Percentiles rank a stretch among this genome's conserved stretches.
phyloP scores from a whole-genome alignment of 35 echinoderm and acorn worm species.

The Holothuria glaberrima region DNA sequence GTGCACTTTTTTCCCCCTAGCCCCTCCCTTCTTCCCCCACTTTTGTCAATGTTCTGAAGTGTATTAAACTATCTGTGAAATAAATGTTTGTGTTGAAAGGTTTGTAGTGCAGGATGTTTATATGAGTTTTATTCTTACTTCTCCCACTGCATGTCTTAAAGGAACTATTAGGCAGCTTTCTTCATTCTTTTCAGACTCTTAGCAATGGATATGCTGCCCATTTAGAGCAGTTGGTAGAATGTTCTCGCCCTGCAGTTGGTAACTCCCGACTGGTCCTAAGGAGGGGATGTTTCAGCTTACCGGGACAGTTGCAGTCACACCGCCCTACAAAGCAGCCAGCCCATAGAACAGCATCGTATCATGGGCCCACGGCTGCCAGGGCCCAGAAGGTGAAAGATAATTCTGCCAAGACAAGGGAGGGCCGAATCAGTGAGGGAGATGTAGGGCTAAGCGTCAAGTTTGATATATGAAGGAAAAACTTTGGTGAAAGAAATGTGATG shows the following conservation, averaged over 20 bases:
- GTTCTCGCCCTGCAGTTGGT: slow-evolving; percentile 71
- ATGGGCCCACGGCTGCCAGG: slow-evolving; percentile 37
- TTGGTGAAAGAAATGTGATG: neutral
- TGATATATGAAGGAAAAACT: slow-evolving; percentile 17
- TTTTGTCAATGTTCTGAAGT: no score
- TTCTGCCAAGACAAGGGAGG: neutral
- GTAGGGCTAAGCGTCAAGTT: slow-evolving; percentile 26
- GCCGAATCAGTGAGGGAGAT: slow-evolving; percentile 50
- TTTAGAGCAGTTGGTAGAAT: slow-evolving; percentile 63
- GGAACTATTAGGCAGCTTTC: no score
- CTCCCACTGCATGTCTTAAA: no score
- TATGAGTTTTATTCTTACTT: no score
- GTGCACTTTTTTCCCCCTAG: no score
- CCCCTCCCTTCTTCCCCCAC: no score
- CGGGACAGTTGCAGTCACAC: slow-evolving; percentile 64
- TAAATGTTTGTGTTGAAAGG: no score
- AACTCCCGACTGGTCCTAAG: slow-evolving; percentile 81
- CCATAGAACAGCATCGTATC: slow-evolving; percentile 80
- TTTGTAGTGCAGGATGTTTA: no score
- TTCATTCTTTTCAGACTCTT: slow-evolving; percentile 47
- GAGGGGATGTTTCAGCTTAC: slow-evolving; percentile 91
- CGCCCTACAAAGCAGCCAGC: slow-evolving; percentile 70
- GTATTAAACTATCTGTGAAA: no score
- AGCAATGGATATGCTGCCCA: slow-evolving; percentile 92
- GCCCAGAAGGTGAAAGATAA: slow-evolving; percentile 10